Evolutionary conservation across 2,113 vertebrate species (phyloP).

Genomic region (Cisticola juncidis): DNA sequence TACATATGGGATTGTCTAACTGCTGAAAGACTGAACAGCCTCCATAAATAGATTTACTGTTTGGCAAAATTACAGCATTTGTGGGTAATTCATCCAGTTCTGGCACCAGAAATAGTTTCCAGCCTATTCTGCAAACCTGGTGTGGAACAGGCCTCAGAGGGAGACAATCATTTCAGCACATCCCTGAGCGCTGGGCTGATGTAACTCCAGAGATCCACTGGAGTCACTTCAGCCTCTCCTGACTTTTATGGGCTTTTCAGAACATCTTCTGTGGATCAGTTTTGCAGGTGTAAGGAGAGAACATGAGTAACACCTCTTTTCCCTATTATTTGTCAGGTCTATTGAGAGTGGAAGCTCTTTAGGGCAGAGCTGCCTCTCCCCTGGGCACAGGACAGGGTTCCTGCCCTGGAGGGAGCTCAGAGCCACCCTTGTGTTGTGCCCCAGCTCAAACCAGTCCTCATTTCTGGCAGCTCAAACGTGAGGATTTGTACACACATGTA

Average conservation of each 20-base stretch:
- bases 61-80: constrained; percentile 39
- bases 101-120: not conserved
- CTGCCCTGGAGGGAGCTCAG: not conserved
- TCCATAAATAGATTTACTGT: constrained; percentile 19
- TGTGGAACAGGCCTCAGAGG: not conserved
- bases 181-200: not conserved
- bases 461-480: not conserved
- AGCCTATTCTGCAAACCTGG: not conserved
- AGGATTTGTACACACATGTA: not conserved
- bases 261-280: not conserved
- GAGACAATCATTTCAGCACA: not conserved
- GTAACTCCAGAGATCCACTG: not conserved
- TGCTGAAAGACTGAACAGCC: not conserved
- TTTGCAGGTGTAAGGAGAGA: not conserved
- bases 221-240: not conserved
- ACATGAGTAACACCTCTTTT: not conserved
- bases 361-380: not conserved
- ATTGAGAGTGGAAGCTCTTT: not conserved
- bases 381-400: not conserved
- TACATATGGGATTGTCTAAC: constrained; percentile 2
- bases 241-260: constrained; percentile 30
- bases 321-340: not conserved
- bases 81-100: not conserved
- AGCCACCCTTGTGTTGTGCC: not conserved
- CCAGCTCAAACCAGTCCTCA: not conserved